A percentile compares a stretch with the other conserved stretches of the same genome.
phyloP scores from a whole-genome alignment of 2,888 invertebrate species.

The Spatulosminthurus flaviceps region DNA sequence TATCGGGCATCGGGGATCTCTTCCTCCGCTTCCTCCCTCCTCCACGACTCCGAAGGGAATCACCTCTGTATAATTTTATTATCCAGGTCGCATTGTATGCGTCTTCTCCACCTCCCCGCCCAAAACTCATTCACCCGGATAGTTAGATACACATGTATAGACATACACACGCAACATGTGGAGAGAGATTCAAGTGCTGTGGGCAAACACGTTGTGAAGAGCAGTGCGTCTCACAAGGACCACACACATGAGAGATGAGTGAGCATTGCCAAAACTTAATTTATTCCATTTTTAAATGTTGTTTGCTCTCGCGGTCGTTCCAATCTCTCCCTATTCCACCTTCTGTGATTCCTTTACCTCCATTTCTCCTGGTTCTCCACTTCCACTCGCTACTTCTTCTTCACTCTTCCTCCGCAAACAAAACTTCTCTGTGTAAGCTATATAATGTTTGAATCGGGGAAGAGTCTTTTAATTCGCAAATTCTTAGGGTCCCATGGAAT shows the following conservation, averaged over 20 bases:
- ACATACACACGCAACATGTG: no score
- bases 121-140: no score
- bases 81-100: no score
- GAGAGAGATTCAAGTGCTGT: no score
- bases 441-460: background rate
- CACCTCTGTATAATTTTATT: background rate
- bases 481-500: no score
- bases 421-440: background rate
- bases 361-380: background rate
- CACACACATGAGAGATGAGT: background rate
- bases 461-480: no score
- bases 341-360: background rate
- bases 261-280: background rate
- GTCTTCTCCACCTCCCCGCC: conserved; percentile 8
- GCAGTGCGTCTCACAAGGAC: no score
- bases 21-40: conserved; percentile 15
- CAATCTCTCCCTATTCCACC: background rate
- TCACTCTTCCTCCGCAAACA: background rate
- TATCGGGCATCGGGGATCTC: conserved; percentile 36
- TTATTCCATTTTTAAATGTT: conserved; percentile 9
- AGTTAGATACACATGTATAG: no score
- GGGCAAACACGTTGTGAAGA: no score
- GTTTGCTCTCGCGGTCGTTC: background rate
- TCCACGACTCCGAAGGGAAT: background rate
- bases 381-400: no score